Base-by-base conservation (phyloP, 2,797 vertebrate species). In the Odontamblyopus lacepedii region DNA sequence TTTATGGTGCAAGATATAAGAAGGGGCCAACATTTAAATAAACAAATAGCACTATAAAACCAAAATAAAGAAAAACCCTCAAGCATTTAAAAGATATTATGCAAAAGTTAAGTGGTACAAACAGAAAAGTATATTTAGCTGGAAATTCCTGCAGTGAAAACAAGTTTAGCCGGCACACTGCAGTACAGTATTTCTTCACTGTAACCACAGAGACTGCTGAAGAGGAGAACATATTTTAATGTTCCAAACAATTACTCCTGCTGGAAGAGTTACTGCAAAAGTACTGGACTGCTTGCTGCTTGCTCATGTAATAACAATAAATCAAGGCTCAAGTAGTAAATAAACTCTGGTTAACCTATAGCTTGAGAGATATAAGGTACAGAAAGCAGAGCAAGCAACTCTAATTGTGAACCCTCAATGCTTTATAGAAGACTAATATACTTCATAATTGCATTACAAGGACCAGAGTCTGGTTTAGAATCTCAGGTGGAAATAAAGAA, bases 231-330 rank as follows among this genome's bases (percentile, higher is more conserved):
- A 23, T 27, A 71, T 70, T 78, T 79, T 67, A 75, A 70, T 72
- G 78, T 78, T 76, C 73, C 65, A 76, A 67, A 80, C 80, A 78
- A 81, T 87, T 82, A 78, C 73, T 73, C 78, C 72, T 68, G 62
- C 35, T 59, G 60, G 23, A 74, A 70, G 71, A 74, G 59, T 66
- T 72, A 76, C 69, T 71, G 63, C 55, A 65, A 30, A 73, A 70
- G 72, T 41, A 72, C 65, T 78, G 77, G 30, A 70, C 74, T 69
- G 76, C 60, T 50, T 51, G 44, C 44, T 16, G 30, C 23, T 63
- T 71, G 67, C 57, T 85, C 69, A 67, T 78, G 69, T 53, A 73
- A 64, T 75, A 77, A 62, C 83, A 76, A 74, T 38, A 23, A 16
- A 63, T 60, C 63, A 80, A 83, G 56, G 51, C 50, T 56, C 0